These are phyloP conservation scores for Lepus townsendii DNA, from an alignment of 2,797 vertebrate genomes.

Conservation along the genomic window DNA sequence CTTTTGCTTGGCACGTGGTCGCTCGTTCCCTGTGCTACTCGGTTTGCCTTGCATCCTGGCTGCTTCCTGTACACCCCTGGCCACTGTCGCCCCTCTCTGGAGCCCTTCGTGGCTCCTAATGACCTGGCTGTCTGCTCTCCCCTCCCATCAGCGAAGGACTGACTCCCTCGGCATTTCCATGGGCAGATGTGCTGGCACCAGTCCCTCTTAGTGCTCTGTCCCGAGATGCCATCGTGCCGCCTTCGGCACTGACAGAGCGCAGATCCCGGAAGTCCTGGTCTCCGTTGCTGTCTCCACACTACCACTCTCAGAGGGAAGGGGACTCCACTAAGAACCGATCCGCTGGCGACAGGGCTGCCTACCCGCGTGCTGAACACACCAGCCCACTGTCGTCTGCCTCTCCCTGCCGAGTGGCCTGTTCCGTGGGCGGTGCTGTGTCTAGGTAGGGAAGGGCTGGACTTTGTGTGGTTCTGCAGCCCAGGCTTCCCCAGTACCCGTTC, in stretches of 20 bases:
- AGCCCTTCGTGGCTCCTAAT: background rate
- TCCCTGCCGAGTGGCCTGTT: too few species aligned
- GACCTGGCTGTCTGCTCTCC: background rate
- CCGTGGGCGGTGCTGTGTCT: too few species aligned
- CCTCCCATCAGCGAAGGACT: background rate
- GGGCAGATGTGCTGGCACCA: background rate
- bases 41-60: background rate
- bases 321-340: too few species aligned
- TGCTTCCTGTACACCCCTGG: background rate
- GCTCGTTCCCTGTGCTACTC: background rate
- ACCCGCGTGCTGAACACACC: too few species aligned
- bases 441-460: too few species aligned
- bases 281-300: background rate
- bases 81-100: background rate
- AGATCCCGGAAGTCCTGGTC: background rate
- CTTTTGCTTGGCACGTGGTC: background rate
- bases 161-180: background rate
- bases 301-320: too few species aligned
- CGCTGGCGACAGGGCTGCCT: too few species aligned
- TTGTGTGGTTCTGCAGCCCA: too few species aligned
- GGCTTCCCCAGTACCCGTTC: too few species aligned
- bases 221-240: background rate
- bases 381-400: too few species aligned
- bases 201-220: background rate
- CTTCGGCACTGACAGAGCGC: background rate